Evolutionary conservation across 1,140 invertebrate genomes (phyloP), one percentile per base, ranked within the genome.

Genomic region (Caenorhabditis inopinata): DNA sequence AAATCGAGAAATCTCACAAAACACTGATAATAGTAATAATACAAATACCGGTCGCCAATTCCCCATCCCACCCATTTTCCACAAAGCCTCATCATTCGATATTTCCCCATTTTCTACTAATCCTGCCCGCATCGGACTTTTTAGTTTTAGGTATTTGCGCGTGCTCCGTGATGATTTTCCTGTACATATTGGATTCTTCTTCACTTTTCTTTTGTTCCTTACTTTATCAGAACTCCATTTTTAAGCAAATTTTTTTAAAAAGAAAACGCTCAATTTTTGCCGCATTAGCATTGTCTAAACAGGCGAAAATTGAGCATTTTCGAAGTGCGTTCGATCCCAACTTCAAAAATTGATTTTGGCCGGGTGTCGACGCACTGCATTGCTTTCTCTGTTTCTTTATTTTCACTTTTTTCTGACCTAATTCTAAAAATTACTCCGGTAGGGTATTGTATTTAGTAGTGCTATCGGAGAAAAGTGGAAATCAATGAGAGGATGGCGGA

Each of bases 311-410:
- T 21, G 21, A 23, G 6, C 21, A 51, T 51, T 51, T 7, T 21
- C n/a, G n/a, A 38, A 11, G 25, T 35, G 16, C 16, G 32, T 68
- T 38, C n/a, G n/a, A n/a, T n/a, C 32, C 58, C 58, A 68, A 68
- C 32, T 68, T 68, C 58, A 68, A 68, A 68, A 68, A 68, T 68
- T 68, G 29, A 68, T 68, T 68, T 68, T 68, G 58, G 58, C 32
- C 58, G 58, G 58, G 32, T 32, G 27, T 25, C 16, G 14, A 47
- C 46, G 46, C 46, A 4, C 16, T 5, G n/a, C n/a, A n/a, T 47
- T 58, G 6, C 48, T 51, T 51, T 29, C 35, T 4, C 27, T 16
- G 29, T 29, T 58, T 58, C 5, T 5, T 58, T 14, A 7, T 32
- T 58, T 58, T 29, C n/a, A n/a, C n/a, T n/a, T n/a, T n/a, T n/a